Evolutionary conservation across 1,140 invertebrate species (phyloP).

Genomic region (Caenorhabditis brenneri): DNA sequence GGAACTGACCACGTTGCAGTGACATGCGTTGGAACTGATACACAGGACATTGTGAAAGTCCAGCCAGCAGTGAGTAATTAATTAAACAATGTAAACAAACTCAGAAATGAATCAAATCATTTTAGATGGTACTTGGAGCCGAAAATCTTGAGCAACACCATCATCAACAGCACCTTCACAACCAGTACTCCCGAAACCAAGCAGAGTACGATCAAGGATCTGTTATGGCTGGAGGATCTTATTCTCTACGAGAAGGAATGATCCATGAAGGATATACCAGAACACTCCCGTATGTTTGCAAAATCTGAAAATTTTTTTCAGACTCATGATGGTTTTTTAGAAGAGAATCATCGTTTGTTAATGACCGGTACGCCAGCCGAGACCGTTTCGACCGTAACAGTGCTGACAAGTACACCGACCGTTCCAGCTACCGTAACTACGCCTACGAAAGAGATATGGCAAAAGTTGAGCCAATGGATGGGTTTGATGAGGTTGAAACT

Average conservation of each 20-base stretch:
- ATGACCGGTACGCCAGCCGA: background rate
- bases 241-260: conserved; percentile 45
- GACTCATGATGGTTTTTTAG: background rate
- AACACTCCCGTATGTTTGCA: background rate
- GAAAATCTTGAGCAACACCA: background rate
- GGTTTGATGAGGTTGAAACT: conserved; percentile 49
- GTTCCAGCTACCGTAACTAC: conserved; percentile 46
- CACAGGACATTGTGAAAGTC: conserved; percentile 17
- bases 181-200: background rate
- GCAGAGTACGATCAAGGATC: conserved; percentile 30
- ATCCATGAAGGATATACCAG: background rate
- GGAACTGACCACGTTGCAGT: background rate
- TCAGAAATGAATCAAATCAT: background rate
- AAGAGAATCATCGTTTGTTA: background rate
- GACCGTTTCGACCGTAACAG: conserved; percentile 3
- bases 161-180: background rate
- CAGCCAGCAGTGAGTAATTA: background rate
- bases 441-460: conserved; percentile 50
- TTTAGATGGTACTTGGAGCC: conserved; percentile 15
- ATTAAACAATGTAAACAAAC: no score
- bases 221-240: conserved; percentile 29
- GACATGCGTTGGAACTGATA: conserved; percentile 24
- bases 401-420: conserved; percentile 5
- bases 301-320: background rate
- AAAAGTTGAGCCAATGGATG: conserved; percentile 43